A percentile compares a stretch with the other conserved stretches of the same genome.
Conservation (phyloP, 2,888 invertebrate genomes). For the Onthophagus sagittarius region DNA sequence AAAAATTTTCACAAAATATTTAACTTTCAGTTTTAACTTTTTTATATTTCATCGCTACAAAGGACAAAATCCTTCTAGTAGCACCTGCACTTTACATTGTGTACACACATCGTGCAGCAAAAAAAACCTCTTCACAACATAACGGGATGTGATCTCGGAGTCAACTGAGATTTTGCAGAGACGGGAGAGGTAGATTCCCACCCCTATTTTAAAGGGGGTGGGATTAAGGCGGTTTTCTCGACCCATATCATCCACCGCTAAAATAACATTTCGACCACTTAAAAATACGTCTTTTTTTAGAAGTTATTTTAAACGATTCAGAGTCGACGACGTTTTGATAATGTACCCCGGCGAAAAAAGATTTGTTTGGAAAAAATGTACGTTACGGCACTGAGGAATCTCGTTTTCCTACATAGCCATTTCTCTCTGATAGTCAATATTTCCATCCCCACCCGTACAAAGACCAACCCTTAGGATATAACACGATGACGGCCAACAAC, state of each 20-base stretch:
- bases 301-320: neutral
- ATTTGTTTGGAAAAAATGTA: neutral
- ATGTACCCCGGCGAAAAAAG: neutral
- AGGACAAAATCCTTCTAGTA: neutral
- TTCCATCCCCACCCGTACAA: conserved; percentile 27
- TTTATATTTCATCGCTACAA: neutral
- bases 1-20: neutral
- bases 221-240: neutral
- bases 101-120: neutral
- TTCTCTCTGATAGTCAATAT: conserved; percentile 50
- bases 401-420: conserved; percentile 42
- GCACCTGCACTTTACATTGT: conserved; percentile 6
- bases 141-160: neutral
- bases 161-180: conserved; percentile 7
- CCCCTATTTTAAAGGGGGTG: neutral
- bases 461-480: neutral
- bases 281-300: neutral
- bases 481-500: conserved; percentile 6
- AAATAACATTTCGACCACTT: neutral
- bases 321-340: neutral
- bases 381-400: conserved; percentile 31
- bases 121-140: neutral
- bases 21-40: neutral
- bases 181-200: neutral
- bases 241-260: neutral